Evolutionary conservation across 2,797 vertebrate species (phyloP), one percentile per base, ranked within the genome.

Genomic region (Tapera naevia): DNA sequence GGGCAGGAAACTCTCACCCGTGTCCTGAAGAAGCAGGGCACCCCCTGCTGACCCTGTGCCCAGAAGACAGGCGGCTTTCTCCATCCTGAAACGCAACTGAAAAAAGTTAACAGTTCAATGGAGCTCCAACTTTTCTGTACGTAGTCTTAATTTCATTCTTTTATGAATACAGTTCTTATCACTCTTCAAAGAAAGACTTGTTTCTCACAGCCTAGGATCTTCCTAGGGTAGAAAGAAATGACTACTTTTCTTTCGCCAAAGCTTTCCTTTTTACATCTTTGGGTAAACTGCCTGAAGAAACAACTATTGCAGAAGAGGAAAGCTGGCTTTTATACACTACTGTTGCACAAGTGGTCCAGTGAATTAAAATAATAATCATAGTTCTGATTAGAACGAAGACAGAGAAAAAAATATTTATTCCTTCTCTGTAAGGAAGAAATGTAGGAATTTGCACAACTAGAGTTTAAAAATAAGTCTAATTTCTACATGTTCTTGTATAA

Each of bases 1-100:
- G 22, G 41, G 83, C 88, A 96, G 93, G 89, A 94, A 95, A 78
- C 92, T 51, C 53, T 83, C 71, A 50, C 4, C 30, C 41, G n/a
- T 5, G 23, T 91, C 70, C 46, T 92, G 76, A 93, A 94, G 92
- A 80, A 93, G 64, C 18, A 91, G 88, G 87, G 95, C 92, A 95
- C 94, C 94, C 93, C 78, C 92, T 97, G 67, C 92, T 97, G 94
- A 61, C 65, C 23, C n/a, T 62, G 39, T 8, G 32, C 18, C 41
- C 57, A 28, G 82, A 83, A 86, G 35, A 28, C 23, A 51, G 58
- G 14, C 3, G 5, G 25, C 11, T 82, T 71, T 64, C 54, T 5
- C 5, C 0, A 0, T 57, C 58, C 58, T 76, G 46, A 89, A 88
- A 74, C 19, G 25, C 72, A 81, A 32, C 6, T 16, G 33, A 53